Evolutionary conservation across 2,888 invertebrate species (phyloP), one percentile per base, ranked within the genome.

Genomic region (Melanargia galathea): DNA sequence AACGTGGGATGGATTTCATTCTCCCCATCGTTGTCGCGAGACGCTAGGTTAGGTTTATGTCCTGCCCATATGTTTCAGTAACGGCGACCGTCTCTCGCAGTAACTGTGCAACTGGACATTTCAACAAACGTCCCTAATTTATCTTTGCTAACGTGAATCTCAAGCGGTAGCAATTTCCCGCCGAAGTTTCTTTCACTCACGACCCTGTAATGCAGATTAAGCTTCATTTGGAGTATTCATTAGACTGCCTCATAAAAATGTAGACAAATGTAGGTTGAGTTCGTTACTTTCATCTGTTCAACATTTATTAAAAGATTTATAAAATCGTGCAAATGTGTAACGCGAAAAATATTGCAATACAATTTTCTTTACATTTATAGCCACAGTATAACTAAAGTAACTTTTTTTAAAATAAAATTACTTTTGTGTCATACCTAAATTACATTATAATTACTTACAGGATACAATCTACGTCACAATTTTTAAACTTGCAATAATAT

Each of bases 161-260:
- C 80, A 82, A 86, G 83, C 79, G 82, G 49, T 83, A 84, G 86
- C 83, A 84, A 87, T 89, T 86, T 84, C 10, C 78, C 81, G 75
- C 77, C 78, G 79, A 79, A 80, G 77, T 81, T 83, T 80, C 75
- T 80, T 81, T 78, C 75, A 77, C 72, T 73, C 72, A 76, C 74
- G 73, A 73, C 75, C 78, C 72, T 74, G 73, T 72, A 64, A 70
- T 72, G 72, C 81, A 82, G 80, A 78, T 64, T 64, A 63, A 45
- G 61, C 43, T 43, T 45, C 56, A 51, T 69, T 64, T 65, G 22
- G 67, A 45, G 49, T 35, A 58, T 62, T 65, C 55, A 57, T 56
- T 60, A 51, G 46, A 38, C 45, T 35, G 45, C 35, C 46, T 56
- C n/a, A 35, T 46, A 52, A 45, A 62, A 59, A 51, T 57, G 45